Evolutionary conservation across 2,113 vertebrate species (phyloP), one percentile per base, ranked within the genome.

Genomic region (Phaethornis superciliosus): DNA sequence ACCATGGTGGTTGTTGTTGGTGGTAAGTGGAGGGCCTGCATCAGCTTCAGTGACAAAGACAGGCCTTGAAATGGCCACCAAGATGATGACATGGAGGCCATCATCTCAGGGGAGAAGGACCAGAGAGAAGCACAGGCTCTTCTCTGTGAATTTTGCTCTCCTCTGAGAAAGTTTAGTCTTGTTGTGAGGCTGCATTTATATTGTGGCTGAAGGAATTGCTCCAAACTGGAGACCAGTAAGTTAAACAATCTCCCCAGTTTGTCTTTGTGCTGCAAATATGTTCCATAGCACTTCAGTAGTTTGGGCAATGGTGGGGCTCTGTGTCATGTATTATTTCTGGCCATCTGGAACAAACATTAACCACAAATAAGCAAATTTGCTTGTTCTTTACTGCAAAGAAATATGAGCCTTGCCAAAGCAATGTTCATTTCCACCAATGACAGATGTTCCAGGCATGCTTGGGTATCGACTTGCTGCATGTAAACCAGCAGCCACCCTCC

Each of bases 321-420:
- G 89, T 91, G 76, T 89, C 85, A 63, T 91, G 79, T 83, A 95
- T 95, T 89, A 93, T 95, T 94, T 91, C 88, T 91, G 82, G 71
- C 94, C 96, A 96, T 96, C 94, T 95, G 95, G 93, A 97, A 94
- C 88, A 93, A 91, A 22, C 88, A 95, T 93, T 93, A 95, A 94
- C 82, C 82, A 93, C 93, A 97, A 95, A 88, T 89, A 96, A 97
- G 89, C 85, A 95, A 80, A 78, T 91, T 91, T 91, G 44, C 85
- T 91, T 91, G 62, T 95, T 88, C 91, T 93, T 90, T 56, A 74
- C 88, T 89, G 93, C 89, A 91, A 95, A 94, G 76, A 85, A 77
- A 67, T 60, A 81, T 19, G 7, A 93, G 71, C 60, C 49, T 88
- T 85, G 89, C 93, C 95, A 96, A 81, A 85, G 47, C 6, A 4